A percentile compares a stretch with the other conserved stretches of the same genome.
Evolutionary conservation across 2,888 invertebrate genomes (phyloP).

Genomic region (Brachyptera risi): DNA sequence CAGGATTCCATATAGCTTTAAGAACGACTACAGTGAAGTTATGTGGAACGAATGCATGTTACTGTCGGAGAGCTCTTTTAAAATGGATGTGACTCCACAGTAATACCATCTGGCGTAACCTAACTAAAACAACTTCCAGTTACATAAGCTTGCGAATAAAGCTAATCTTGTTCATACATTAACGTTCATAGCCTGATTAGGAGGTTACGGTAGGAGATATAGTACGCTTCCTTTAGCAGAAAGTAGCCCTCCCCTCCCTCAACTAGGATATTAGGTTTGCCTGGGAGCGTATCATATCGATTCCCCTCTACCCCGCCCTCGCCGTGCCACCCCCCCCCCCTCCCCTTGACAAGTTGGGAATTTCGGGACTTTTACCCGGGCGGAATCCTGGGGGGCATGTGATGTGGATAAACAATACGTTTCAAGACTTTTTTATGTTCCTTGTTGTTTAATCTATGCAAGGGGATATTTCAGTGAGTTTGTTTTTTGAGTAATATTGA

Average conservation of each 20-base stretch:
- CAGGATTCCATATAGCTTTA: too few species aligned
- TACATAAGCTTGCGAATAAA: too few species aligned
- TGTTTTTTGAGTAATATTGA: background rate
- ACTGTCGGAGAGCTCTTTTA: too few species aligned
- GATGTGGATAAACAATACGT: background rate
- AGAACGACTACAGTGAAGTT: too few species aligned
- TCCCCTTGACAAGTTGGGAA: background rate
- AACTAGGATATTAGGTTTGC: background rate
- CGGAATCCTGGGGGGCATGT: background rate
- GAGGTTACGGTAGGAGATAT: too few species aligned
- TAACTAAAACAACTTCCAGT: too few species aligned
- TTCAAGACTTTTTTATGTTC: background rate
- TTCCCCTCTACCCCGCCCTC: background rate
- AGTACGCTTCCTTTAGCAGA: too few species aligned
- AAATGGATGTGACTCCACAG: too few species aligned
- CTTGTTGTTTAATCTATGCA: background rate
- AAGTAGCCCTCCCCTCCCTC: background rate
- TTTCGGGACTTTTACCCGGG: conserved; percentile 20
- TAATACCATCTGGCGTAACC: too few species aligned
- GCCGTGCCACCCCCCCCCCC: background rate
- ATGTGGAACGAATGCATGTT: too few species aligned
- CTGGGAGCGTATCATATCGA: conserved; percentile 20
- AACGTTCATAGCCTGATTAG: too few species aligned
- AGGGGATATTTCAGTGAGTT: background rate
- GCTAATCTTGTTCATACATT: too few species aligned